Base-by-base conservation (phyloP, 2,113 vertebrate genomes). In the Drymodes brunneopygia region DNA sequence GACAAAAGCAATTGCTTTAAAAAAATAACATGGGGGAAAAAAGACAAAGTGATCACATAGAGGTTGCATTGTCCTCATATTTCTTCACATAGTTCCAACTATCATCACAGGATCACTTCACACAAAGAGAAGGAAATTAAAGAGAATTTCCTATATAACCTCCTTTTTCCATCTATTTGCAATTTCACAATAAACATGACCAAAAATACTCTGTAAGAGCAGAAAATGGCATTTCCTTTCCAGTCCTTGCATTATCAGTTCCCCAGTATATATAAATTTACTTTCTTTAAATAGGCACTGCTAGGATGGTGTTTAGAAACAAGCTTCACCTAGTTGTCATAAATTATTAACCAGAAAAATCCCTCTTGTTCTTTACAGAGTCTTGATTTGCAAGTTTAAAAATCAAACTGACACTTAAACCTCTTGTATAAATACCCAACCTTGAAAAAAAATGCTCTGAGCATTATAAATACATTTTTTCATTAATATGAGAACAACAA, bases 311-410 rank as follows among this genome's bases (percentile, higher is more conserved):
- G 73, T 83, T 95, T 94, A 70, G 38, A 88, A 81, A 78, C 23
- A 81, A 94, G 47, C 79, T 95, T 97, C 92, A 95, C 90, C 94
- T 88, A 94, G 62, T 44, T 86, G 86, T 45, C 88, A 94, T 98
- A 95, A 98, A 98, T 97, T 98, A 98, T 97, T 97, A 94, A 97
- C 91, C 81, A 85, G 84, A 91, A 94, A 97, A 95, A 79, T 56
- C 48, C 80, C 42, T 96, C 83, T 72, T 86, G 57, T 90, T 97
- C 95, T 94, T 97, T 86, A 93, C 53, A 86, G 82, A 97, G 86
- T 61, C 80, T 96, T 98, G 96, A 97, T 97, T 97, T 98, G 94
- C 96, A 97, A 94, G 93, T 87, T 97, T 79, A 95, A 97, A 97
- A 98, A 97, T 91, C 95, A 96, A 96, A 96, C 90, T 97, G 97